Conservation (phyloP, 2,888 invertebrate species). For the Cerceris ruficornis region DNA sequence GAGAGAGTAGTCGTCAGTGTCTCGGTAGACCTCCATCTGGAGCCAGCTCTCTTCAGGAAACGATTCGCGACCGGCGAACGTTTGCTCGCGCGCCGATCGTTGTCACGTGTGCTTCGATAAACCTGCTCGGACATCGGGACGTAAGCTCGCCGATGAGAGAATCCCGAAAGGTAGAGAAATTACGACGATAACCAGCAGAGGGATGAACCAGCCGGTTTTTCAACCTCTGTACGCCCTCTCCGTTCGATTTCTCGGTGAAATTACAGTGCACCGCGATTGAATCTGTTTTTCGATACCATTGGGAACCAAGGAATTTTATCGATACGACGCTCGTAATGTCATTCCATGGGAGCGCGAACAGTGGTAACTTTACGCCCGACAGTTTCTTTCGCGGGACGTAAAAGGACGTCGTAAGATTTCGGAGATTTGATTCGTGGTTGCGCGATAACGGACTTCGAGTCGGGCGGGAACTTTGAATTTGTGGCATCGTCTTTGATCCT, state of each 20-base stretch:
- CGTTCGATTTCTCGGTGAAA: neutral
- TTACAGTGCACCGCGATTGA: neutral
- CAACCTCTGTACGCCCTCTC: neutral
- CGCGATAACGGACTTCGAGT: too few relatives aligned
- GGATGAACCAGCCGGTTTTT: neutral
- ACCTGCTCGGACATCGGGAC: slow-evolving; percentile 1
- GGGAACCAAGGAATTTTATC: too few relatives aligned
- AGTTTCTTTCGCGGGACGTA: too few relatives aligned
- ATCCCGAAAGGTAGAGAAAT: slow-evolving; percentile 27
- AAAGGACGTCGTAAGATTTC: too few relatives aligned
- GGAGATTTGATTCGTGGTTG: too few relatives aligned
- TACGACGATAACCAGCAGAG: neutral
- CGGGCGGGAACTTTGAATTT: too few relatives aligned
- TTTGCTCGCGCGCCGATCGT: slow-evolving; percentile 34
- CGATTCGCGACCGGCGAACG: slow-evolving; percentile 14
- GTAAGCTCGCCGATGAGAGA: slow-evolving; percentile 18
- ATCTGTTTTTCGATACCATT: neutral
- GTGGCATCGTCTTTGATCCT: too few relatives aligned
- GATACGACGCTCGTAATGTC: too few relatives aligned
- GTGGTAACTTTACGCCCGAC: too few relatives aligned
- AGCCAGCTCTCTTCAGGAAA: slow-evolving; percentile 39
- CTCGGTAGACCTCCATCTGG: slow-evolving; percentile 67
- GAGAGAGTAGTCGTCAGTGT: slow-evolving; percentile 66
- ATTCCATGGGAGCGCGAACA: too few relatives aligned
- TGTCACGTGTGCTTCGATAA: slow-evolving; percentile 38